These are phyloP conservation scores for Andricus grossulariae DNA, from an alignment of 1,140 invertebrate species.

Conservation along the genomic window DNA sequence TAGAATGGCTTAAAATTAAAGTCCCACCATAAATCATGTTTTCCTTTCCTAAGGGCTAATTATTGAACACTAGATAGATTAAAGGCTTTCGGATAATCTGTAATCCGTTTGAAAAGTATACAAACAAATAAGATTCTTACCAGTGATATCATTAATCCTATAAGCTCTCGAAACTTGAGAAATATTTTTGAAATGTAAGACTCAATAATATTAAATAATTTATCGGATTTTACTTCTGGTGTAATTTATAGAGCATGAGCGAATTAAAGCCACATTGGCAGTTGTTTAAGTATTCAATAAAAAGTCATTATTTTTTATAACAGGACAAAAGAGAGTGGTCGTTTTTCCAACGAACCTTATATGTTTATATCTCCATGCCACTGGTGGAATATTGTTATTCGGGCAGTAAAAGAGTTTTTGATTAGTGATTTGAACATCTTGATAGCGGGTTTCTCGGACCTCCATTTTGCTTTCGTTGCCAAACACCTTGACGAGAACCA, in stretches of 20 bases:
- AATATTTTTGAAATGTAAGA: not conserved
- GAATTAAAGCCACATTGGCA: no score
- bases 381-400: slow-evolving; percentile 41
- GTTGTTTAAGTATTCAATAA: no score
- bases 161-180: not conserved
- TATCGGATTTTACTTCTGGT: not conserved
- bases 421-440: slow-evolving; percentile 33
- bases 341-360: not conserved
- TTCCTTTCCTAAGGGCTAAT: slow-evolving; percentile 11
- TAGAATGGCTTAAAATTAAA: slow-evolving; percentile 24
- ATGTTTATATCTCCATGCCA: not conserved
- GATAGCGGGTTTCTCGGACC: slow-evolving; percentile 40
- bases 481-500: slow-evolving; percentile 32
- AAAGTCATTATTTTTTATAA: no score
- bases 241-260: no score
- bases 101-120: slow-evolving; percentile 29
- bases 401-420: slow-evolving; percentile 41
- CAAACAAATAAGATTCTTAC: slow-evolving; percentile 30
- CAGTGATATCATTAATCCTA: slow-evolving; percentile 23
- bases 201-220: not conserved
- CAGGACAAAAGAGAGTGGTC: slow-evolving; percentile 7
- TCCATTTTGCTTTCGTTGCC: slow-evolving; percentile 35
- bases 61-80: slow-evolving; percentile 19
- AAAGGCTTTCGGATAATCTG: slow-evolving; percentile 12
- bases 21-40: slow-evolving; percentile 18